Evolutionary conservation across 2,113 vertebrate genomes (phyloP), one percentile per base, ranked within the genome.

Genomic region (Nyctibius bracteatus): DNA sequence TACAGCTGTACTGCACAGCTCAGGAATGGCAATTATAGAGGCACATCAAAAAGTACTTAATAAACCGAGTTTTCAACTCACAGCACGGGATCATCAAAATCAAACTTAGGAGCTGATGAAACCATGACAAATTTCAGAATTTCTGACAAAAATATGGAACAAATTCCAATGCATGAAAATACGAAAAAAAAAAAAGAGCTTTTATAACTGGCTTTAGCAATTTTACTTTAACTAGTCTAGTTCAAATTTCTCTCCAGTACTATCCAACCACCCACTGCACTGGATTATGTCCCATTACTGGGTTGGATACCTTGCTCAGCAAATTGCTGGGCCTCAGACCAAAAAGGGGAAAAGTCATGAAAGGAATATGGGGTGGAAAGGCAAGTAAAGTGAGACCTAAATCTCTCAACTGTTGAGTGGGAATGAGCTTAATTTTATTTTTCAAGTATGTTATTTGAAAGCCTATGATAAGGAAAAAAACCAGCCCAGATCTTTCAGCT

Each of bases 261-360:
- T 81, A 58, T 31, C 46, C 86, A 94, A 0, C 86, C 83, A 81
- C 86, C 67, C 91, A 84, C 86, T 55, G 75, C 80, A 78, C 92
- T 94, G 86, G 72, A 88, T 8, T 41, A 68, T 20, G 51, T 88
- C 91, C 94, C 91, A 71, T 52, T 31, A 37, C 77, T 74, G 83
- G 23, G 22, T 2, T 81, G 80, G 83, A 91, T 58, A 43, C 72
- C 75, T 95, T 65, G 77, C 86, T 89, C 86, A 94, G 88, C 75
- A 96, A 92, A 93, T 94, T 91, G 81, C 47, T 85, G 68, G 49
- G 83, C 51, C 57, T 52, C 47, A 52, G n/a, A 90, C 72, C 90
- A 95, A 78, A 70, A 52, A 20, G 47, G 43, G n/a, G 61, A 18
- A 55, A 89, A 92, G 7, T 75, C 68, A 57, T 27, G 43, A 74